These are phyloP conservation scores for Drosophila siamana DNA, from an alignment of 2,888 invertebrate genomes.

Conservation along the genomic window DNA sequence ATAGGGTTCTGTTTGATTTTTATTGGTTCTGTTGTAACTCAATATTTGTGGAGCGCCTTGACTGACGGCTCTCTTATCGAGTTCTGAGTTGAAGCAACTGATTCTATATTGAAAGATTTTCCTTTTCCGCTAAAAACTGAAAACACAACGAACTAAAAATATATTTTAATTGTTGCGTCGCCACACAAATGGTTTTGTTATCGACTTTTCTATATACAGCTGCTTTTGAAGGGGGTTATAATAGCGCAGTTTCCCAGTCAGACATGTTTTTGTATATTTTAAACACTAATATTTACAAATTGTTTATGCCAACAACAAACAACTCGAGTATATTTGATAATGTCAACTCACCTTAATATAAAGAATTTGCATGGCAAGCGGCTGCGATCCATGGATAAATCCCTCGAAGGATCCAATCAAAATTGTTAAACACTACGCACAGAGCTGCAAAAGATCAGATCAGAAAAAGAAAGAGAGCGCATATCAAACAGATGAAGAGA, in stretches of 20 bases:
- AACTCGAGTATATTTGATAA: too few species aligned
- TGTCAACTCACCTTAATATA: slow-evolving; percentile 41
- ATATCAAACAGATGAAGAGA: slow-evolving; percentile 7
- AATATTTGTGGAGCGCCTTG: slow-evolving; percentile 5
- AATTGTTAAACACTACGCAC: slow-evolving; percentile 1
- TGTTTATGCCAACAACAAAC: too few species aligned
- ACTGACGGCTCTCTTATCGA: not conserved
- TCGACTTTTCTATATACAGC: not conserved
- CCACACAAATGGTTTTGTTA: not conserved
- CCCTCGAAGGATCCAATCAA: slow-evolving; percentile 13
- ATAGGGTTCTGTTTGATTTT: not conserved
- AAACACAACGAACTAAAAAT: too few species aligned
- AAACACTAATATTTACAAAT: not conserved
- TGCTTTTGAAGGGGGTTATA: too few species aligned
- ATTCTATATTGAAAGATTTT: not conserved
- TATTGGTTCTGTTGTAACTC: not conserved
- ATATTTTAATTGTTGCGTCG: too few species aligned
- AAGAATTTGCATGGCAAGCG: slow-evolving; percentile 39
- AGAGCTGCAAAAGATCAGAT: slow-evolving; percentile 47
- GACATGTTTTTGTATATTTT: too few species aligned
- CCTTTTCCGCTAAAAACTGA: too few species aligned
- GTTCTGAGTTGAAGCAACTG: not conserved
- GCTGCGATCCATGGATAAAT: slow-evolving; percentile 44
- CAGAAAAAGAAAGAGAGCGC: not conserved
- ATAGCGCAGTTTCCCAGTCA: too few species aligned